phyloP scores from a whole-genome alignment of 2,888 invertebrate species.

The Operophtera brumata region DNA sequence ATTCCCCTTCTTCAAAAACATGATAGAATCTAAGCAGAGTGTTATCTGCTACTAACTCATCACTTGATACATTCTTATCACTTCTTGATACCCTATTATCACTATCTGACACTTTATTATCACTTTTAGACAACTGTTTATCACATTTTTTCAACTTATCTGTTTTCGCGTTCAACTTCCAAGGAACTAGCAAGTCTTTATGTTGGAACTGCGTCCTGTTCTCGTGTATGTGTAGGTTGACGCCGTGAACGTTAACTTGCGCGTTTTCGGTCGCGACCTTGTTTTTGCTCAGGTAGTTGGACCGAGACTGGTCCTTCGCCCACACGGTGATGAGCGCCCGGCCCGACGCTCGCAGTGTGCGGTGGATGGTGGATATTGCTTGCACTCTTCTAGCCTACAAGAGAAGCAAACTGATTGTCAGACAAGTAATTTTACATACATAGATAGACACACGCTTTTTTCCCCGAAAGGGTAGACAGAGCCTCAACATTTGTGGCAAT shows the following conservation, averaged over 20 bases:
- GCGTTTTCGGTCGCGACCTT: conserved; percentile 38
- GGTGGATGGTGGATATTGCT: conserved; percentile 88
- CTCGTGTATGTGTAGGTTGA: conserved; percentile 88
- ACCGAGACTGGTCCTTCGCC: conserved; percentile 93
- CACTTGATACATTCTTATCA: conserved; percentile 38
- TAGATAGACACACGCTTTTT: too few species aligned
- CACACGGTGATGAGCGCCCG: conserved; percentile 95
- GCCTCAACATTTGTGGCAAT: too few species aligned
- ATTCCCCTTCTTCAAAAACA: conserved; percentile 92
- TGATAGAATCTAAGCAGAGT: conserved; percentile 94
- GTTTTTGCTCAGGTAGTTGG: conserved; percentile 67
- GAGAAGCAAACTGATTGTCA: conserved; percentile 24
- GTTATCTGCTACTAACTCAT: conserved; percentile 49
- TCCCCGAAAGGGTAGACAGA: too few species aligned
- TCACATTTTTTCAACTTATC: neutral
- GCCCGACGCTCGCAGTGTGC: conserved; percentile 87
- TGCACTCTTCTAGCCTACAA: conserved; percentile 85
- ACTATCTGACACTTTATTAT: neutral
- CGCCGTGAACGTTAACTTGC: conserved; percentile 46
- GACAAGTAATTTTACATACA: too few species aligned
- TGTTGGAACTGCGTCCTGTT: conserved; percentile 95
- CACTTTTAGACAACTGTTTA: neutral
- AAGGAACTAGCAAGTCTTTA: conserved; percentile 96
- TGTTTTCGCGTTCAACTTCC: conserved; percentile 84
- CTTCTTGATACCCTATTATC: neutral